These are phyloP conservation scores for Phalloptychus januarius DNA, from an alignment of 2,797 vertebrate species.

Conservation along the genomic window DNA sequence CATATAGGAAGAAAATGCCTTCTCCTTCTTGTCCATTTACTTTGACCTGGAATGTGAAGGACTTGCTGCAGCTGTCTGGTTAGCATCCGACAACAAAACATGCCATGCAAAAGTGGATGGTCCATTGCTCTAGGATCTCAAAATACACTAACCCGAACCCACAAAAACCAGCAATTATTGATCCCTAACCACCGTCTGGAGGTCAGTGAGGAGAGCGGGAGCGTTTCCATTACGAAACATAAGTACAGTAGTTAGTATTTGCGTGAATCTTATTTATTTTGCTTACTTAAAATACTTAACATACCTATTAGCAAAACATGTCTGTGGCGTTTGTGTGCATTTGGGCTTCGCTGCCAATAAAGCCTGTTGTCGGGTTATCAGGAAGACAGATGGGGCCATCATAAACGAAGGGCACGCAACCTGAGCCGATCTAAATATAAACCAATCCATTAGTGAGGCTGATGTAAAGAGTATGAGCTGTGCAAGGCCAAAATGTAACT, in stretches of 20 bases:
- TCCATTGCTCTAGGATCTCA: conserved; percentile 56
- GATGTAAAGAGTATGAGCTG: conserved; percentile 27
- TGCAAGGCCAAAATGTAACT: conserved; percentile 45
- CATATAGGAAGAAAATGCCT: conserved; percentile 51
- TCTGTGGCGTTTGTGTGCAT: neutral
- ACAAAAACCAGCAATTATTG: conserved; percentile 57
- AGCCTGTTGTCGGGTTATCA: conserved; percentile 35
- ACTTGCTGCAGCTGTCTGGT: conserved; percentile 38
- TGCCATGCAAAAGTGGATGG: conserved; percentile 34
- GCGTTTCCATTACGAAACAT: conserved; percentile 19
- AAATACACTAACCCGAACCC: conserved; percentile 57
- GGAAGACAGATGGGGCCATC: conserved; percentile 7
- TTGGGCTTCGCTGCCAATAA: neutral
- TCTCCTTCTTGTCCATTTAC: conserved; percentile 31
- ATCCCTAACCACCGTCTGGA: conserved; percentile 48
- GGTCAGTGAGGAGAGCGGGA: conserved; percentile 39
- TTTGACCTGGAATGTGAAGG: conserved; percentile 38
- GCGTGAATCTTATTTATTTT: neutral
- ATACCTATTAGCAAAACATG: neutral
- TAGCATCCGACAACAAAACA: conserved; percentile 46
- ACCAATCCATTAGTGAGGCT: conserved; percentile 40
- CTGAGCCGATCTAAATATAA: conserved; percentile 64
- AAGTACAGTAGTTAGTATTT: conserved; percentile 8
- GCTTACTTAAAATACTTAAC: neutral
- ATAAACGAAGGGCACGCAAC: conserved; percentile 53